phyloP scores from a whole-genome alignment of 2,888 invertebrate species.

The Dryococelus australis region DNA sequence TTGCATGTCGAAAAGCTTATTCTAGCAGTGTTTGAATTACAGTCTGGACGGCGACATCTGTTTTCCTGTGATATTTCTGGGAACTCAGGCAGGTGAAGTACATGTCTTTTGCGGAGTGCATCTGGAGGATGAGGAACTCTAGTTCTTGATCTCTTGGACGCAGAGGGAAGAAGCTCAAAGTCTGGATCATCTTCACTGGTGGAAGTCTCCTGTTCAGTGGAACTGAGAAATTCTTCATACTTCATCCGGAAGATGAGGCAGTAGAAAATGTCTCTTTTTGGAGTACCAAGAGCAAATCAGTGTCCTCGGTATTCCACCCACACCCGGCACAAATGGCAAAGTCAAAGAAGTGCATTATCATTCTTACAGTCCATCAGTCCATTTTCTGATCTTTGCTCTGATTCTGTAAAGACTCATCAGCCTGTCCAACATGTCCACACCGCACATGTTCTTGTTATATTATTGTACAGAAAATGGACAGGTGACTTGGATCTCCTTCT shows the following conservation, averaged over 20 bases:
- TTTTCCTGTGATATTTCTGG: neutral
- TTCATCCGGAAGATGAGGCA: neutral
- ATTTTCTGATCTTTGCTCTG: neutral
- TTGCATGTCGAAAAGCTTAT: neutral
- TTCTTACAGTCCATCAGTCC: neutral
- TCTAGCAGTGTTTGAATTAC: neutral
- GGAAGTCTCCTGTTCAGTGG: neutral
- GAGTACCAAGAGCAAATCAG: neutral
- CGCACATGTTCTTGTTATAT: neutral
- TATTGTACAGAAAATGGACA: neutral
- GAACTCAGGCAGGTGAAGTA: neutral
- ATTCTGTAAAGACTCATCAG: neutral
- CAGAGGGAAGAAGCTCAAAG: neutral
- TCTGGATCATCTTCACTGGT: neutral
- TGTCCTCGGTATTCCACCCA: neutral
- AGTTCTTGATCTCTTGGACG: neutral
- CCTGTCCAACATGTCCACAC: conserved; percentile 16
- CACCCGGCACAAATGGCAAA: neutral
- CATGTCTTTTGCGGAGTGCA: neutral
- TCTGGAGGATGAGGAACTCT: neutral
- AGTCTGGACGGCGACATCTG: neutral
- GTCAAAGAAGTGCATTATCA: neutral
- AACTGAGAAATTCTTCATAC: neutral
- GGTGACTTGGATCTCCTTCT: neutral
- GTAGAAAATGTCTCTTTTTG: neutral